These are phyloP conservation scores for Nannoperca australis DNA, from an alignment of 2,797 vertebrate genomes.

Conservation along the genomic window DNA sequence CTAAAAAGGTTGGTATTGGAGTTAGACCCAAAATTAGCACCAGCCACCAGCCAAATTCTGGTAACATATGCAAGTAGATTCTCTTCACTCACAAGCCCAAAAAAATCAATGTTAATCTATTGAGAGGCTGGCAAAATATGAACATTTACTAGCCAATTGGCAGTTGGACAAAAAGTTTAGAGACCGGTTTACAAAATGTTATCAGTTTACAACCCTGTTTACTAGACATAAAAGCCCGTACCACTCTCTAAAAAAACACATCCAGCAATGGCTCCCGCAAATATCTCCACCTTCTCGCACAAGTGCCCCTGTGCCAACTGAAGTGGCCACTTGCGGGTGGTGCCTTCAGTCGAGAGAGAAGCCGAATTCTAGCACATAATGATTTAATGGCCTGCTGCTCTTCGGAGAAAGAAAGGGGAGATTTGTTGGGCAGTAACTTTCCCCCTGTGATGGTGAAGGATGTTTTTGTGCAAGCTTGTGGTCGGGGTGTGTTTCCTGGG, in stretches of 20 bases:
- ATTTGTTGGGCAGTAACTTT: slow-evolving; percentile 83
- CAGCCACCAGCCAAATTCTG: too few species aligned
- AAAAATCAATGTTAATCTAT: too few species aligned
- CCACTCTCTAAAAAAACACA: slow-evolving; percentile 25
- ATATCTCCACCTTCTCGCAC: slow-evolving; percentile 36
- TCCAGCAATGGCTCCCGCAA: slow-evolving; percentile 23
- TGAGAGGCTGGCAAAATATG: too few species aligned
- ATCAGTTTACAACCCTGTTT: slow-evolving; percentile 10
- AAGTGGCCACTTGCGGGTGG: slow-evolving; percentile 78
- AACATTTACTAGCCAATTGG: too few species aligned
- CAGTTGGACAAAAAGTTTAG: neutral
- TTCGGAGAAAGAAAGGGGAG: slow-evolving; percentile 74
- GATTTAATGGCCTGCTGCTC: slow-evolving; percentile 78
- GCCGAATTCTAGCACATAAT: slow-evolving; percentile 66
- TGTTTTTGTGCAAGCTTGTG: slow-evolving; percentile 81
- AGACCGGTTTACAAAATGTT: slow-evolving; percentile 1
- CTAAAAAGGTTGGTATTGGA: neutral
- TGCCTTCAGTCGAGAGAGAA: slow-evolving; percentile 65
- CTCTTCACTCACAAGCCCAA: too few species aligned
- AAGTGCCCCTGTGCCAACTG: slow-evolving; percentile 61
- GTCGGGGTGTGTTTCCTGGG: slow-evolving; percentile 78
- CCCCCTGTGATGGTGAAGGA: slow-evolving; percentile 78
- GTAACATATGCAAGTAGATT: too few species aligned
- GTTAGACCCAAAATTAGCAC: neutral
- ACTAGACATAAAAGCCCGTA: slow-evolving; percentile 1